Evolutionary conservation across 2,888 invertebrate species (phyloP).

Genomic region (Bruchidius siliquastri): DNA sequence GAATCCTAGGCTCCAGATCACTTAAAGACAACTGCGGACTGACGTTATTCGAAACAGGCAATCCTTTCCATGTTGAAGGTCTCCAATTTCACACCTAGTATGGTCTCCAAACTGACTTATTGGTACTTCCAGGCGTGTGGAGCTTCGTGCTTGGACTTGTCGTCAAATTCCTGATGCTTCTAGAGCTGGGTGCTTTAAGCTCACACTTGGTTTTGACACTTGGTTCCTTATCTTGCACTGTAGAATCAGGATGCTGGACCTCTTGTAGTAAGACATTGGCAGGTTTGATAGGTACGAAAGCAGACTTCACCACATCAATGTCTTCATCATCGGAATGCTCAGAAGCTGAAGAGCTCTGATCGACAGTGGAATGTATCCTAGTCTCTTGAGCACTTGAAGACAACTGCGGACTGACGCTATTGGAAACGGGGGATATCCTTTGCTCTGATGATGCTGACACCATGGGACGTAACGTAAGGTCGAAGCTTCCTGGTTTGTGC

Average conservation of each 20-base stretch:
- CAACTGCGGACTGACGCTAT: constrained; percentile 52
- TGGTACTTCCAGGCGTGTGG: constrained; percentile 43
- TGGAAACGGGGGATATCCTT: constrained; percentile 54
- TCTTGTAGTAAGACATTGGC: constrained; percentile 55
- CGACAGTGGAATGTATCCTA: constrained; percentile 60
- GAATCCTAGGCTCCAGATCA: constrained; percentile 54
- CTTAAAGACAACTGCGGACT: constrained; percentile 48
- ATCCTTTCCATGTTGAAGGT: no score
- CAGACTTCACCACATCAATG: constrained; percentile 72
- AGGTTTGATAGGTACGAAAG: constrained; percentile 64
- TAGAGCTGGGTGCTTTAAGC: constrained; percentile 58
- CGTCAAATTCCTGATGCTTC: constrained; percentile 50
- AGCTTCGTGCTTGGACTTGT: constrained; percentile 54
- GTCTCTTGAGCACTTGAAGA: constrained; percentile 47
- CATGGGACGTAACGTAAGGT: constrained; percentile 29
- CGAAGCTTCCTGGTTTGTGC: constrained; percentile 34
- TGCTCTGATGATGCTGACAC: constrained; percentile 41
- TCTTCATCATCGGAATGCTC: constrained; percentile 67
- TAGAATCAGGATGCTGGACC: constrained; percentile 56
- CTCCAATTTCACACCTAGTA: constrained; percentile 55
- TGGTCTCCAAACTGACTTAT: constrained; percentile 71
- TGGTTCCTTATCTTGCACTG: constrained; percentile 51
- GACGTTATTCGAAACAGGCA: constrained; percentile 55
- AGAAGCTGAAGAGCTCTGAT: constrained; percentile 51
- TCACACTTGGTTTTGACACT: constrained; percentile 45